phyloP scores from a whole-genome alignment of 2,888 invertebrate species.

The Caenorhabditis sp. region DNA sequence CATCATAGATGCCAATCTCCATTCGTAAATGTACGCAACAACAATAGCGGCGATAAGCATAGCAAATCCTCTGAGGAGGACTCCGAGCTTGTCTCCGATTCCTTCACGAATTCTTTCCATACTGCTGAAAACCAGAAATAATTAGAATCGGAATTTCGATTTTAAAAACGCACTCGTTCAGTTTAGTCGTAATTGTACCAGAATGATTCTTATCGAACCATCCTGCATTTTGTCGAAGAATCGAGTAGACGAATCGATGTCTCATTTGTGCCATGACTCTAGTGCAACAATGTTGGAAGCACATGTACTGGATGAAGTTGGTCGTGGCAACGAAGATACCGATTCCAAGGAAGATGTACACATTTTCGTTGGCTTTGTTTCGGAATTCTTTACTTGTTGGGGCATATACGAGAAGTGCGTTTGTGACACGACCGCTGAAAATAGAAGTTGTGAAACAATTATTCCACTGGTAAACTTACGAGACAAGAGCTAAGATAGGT shows the following conservation, averaged over 20 bases:
- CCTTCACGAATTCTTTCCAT: constrained; percentile 74
- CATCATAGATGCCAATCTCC: constrained; percentile 77
- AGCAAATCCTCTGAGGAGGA: constrained; percentile 75
- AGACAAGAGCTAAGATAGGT: constrained; percentile 74
- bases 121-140: constrained; percentile 45
- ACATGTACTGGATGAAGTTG: constrained; percentile 77
- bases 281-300: constrained; percentile 76
- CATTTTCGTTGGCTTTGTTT: constrained; percentile 73
- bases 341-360: constrained; percentile 78
- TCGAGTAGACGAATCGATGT: constrained; percentile 70
- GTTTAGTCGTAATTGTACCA: constrained; percentile 74
- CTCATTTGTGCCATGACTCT: constrained; percentile 74
- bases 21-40: constrained; percentile 75
- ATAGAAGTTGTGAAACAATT: not conserved
- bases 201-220: constrained; percentile 79
- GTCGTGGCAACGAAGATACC: constrained; percentile 71
- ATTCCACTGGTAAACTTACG: constrained; percentile 35
- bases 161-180: constrained; percentile 72
- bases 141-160: not conserved
- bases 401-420: constrained; percentile 72
- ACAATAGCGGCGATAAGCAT: constrained; percentile 75
- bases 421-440: constrained; percentile 74
- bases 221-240: constrained; percentile 78
- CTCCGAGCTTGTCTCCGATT: constrained; percentile 79
- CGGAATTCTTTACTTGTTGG: constrained; percentile 70